phyloP scores from a whole-genome alignment of 2,113 vertebrate species.

The Phainopepla nitens region DNA sequence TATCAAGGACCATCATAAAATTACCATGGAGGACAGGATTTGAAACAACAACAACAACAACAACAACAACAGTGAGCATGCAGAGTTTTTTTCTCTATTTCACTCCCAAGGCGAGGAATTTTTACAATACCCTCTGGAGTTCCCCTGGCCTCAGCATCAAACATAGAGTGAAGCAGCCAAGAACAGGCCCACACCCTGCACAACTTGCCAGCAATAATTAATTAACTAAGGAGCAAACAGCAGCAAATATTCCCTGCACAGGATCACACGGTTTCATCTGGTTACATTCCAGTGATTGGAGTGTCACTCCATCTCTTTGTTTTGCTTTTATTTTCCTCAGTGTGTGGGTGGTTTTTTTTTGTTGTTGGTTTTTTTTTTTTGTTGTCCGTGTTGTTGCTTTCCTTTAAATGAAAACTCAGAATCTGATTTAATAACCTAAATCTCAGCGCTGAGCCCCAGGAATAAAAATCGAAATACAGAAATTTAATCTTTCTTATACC shows the following conservation, averaged over 20 bases:
- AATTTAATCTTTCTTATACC: not conserved
- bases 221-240: slow-evolving; percentile 62
- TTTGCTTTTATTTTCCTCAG: not conserved
- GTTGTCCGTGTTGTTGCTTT: slow-evolving; percentile 10
- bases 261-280: slow-evolving; percentile 52
- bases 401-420: not conserved
- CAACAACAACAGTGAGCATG: not conserved
- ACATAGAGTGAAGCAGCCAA: slow-evolving; percentile 57
- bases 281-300: slow-evolving; percentile 53
- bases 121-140: slow-evolving; percentile 67
- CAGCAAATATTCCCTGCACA: slow-evolving; percentile 54
- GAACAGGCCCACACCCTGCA: slow-evolving; percentile 56
- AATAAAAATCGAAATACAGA: not conserved
- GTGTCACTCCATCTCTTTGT: slow-evolving; percentile 42
- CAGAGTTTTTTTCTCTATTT: slow-evolving; percentile 15
- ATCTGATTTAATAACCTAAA: slow-evolving; percentile 14
- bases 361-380: not conserved
- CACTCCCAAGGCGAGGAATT: slow-evolving; percentile 63
- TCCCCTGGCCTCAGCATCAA: slow-evolving; percentile 68
- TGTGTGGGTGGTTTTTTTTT: not conserved
- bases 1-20: not conserved
- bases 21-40: not conserved
- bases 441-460: not conserved
- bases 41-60: not conserved
- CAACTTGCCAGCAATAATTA: slow-evolving; percentile 65